Conservation (phyloP, 1,140 invertebrate species). For the Pseudomyrmex gracilis region DNA sequence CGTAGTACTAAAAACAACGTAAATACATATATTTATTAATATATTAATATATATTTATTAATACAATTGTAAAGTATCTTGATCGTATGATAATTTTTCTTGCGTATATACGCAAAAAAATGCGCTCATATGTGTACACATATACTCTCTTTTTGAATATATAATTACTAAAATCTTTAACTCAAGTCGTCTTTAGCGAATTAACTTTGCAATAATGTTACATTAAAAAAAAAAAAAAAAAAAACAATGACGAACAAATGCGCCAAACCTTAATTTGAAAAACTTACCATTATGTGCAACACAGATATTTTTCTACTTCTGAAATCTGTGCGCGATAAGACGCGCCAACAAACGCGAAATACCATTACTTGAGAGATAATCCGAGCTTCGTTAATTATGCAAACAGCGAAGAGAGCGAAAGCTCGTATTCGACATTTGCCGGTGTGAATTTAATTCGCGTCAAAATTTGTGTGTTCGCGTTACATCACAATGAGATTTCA, state of each 20-base stretch:
- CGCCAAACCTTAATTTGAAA: not conserved
- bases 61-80: no score
- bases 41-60: no score
- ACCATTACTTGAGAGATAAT: not conserved
- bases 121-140: no score
- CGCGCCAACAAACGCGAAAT: not conserved
- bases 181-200: not conserved
- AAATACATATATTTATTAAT: not conserved
- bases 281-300: not conserved
- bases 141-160: no score
- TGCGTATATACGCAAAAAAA: no score
- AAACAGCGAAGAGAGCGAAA: not conserved
- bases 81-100: no score
- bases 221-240: not conserved
- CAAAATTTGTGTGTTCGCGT: constrained; percentile 42
- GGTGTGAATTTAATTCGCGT: constrained; percentile 38
- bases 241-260: not conserved
- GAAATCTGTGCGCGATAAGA: not conserved
- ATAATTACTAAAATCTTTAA: no score
- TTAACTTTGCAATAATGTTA: not conserved
- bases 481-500: constrained; percentile 25
- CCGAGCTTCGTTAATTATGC: constrained; percentile 37
- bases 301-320: not conserved
- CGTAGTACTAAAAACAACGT: not conserved
- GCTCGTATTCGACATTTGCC: constrained; percentile 3